Conservation (phyloP, 2,113 vertebrate genomes). For the Chunga burmeisteri region DNA sequence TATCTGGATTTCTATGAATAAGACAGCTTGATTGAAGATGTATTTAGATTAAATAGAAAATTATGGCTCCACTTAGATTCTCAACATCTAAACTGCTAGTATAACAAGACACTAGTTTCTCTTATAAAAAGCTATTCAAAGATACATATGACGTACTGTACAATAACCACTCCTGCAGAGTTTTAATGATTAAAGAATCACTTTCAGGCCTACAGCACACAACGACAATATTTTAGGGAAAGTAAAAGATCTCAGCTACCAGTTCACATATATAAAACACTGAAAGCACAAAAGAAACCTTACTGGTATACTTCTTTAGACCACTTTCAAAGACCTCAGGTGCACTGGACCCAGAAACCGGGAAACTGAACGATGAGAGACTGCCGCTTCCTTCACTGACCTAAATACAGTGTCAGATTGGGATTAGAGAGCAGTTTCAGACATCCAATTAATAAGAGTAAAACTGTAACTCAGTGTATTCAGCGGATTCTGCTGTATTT, state of each 20-base stretch:
- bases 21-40: not conserved
- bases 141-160: not conserved
- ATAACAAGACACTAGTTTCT: not conserved
- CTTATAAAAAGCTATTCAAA: not conserved
- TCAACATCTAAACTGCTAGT: not conserved
- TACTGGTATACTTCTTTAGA: conserved; percentile 78
- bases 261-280: not conserved
- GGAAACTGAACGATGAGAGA: conserved; percentile 71
- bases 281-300: conserved; percentile 42
- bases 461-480: not conserved
- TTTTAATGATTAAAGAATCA: not conserved
- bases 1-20: not conserved
- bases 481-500: not conserved
- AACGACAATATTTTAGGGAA: not conserved
- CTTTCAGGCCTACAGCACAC: not conserved
- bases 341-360: conserved; percentile 64
- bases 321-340: conserved; percentile 74
- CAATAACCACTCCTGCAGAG: fast-evolving
- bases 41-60: not conserved
- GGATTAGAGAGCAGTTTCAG: not conserved
- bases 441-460: not conserved
- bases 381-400: conserved; percentile 83
- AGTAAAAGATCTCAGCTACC: not conserved
- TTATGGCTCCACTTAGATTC: not conserved
- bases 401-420: conserved; percentile 59